Evolutionary conservation across 2,797 vertebrate species (phyloP).

Genomic region (Sebastolobus alascanus): DNA sequence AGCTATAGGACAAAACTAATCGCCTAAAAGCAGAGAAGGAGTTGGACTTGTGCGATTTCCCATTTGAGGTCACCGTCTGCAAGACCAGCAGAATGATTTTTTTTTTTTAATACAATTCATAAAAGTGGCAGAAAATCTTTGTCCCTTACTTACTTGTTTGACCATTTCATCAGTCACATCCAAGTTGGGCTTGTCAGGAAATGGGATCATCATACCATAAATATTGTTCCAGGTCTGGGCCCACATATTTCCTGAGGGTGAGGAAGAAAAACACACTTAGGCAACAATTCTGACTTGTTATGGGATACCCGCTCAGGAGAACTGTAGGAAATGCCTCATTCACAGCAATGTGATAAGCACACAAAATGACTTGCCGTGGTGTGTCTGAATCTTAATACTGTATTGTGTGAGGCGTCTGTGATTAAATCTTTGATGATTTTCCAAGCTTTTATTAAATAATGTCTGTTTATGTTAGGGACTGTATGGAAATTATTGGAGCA

Average conservation of each 20-base stretch:
- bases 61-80: neutral
- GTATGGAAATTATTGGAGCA: neutral
- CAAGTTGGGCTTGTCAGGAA: slow-evolving; percentile 91
- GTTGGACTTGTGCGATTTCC: neutral
- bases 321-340: slow-evolving; percentile 40
- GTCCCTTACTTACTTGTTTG: slow-evolving; percentile 82
- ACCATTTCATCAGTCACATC: slow-evolving; percentile 92
- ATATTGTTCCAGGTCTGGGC: slow-evolving; percentile 97
- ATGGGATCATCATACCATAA: slow-evolving; percentile 94
- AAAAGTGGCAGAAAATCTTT: neutral
- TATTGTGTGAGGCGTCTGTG: neutral
- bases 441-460: neutral
- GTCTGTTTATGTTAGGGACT: neutral
- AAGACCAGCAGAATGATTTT: neutral
- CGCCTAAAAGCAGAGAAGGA: neutral
- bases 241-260: slow-evolving; percentile 95
- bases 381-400: neutral
- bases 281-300: slow-evolving; percentile 20
- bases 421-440: slow-evolving; percentile 5
- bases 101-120: neutral
- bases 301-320: neutral
- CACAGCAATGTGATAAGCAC: slow-evolving; percentile 26
- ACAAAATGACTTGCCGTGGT: neutral
- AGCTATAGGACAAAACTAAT: neutral
- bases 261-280: slow-evolving; percentile 59